Evolutionary conservation across 2,797 vertebrate genomes (phyloP), one percentile per base, ranked within the genome.

Genomic region (Synanceia verrucosa): DNA sequence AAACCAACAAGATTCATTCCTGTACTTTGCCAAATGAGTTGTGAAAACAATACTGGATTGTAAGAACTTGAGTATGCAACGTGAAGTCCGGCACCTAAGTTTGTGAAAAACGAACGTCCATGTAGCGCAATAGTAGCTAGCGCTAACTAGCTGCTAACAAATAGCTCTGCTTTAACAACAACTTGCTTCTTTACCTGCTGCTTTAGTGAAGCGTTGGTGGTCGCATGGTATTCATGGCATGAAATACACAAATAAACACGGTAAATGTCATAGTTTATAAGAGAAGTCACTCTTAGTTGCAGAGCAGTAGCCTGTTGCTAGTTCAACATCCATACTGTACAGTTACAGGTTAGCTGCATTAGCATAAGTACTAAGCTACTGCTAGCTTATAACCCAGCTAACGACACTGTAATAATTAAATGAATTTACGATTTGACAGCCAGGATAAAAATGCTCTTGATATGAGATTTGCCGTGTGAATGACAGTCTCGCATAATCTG

Each of bases 241-340:
- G 10, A 14, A 5, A 37, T 5, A 23, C 28, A 34, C 18, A 23
- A 14, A 39, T 11, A 6, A 31, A n/a, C 18, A 3, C 12, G 1
- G 0, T 1, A 0, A 24, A 24, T 43, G 10, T 23, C 23, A 0
- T 2, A 1, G 23, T 4, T 4, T 24, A 4, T 3, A n/a, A 4
- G 36, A 14, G 13, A 63, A 31, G 21, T 60, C 44, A 5, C 5
- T 3, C 2, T 8, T 36, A 51, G 28, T 19, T 63, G n/a, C 3
- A 34, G 3, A 39, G 19, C 11, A 19, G 29, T 67, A 1, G 50
- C 75, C 56, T 78, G 72, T 81, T 84, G 77, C 60, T 66, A 55
- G 21, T 47, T 63, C 28, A 68, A 29, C 48, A 28, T n/a, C n/a
- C 34, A 29, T 29, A 29, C n/a, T 1, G 7, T 0, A 23, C 41